Conservation (phyloP, 2,113 vertebrate genomes). For the Motacilla alba region DNA sequence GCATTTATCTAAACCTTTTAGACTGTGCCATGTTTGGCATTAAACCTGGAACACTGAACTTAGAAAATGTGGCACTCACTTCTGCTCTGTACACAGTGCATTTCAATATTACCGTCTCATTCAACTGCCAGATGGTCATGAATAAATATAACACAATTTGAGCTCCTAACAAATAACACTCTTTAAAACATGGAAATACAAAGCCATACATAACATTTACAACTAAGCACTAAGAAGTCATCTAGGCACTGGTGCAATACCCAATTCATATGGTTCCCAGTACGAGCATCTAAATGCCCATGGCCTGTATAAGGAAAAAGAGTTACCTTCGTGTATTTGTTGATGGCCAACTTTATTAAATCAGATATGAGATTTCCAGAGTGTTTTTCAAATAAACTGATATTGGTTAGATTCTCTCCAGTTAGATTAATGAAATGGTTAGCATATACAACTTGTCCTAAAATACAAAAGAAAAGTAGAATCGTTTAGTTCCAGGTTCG, state of each 20-base stretch:
- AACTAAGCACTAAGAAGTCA: slow-evolving; percentile 3
- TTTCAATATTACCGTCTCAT: slow-evolving; percentile 56
- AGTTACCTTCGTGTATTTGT: slow-evolving; percentile 89
- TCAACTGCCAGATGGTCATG: slow-evolving; percentile 48
- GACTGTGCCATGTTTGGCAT: slow-evolving; percentile 30
- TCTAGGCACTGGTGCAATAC: neutral
- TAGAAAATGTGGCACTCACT: slow-evolving; percentile 44
- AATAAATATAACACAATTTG: slow-evolving; percentile 62
- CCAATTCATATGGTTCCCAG: neutral
- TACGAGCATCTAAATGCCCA: neutral
- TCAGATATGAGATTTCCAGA: slow-evolving; percentile 86
- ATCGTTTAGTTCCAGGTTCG: neutral
- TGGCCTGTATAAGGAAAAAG: neutral
- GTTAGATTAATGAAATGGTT: slow-evolving; percentile 88
- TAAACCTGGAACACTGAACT: slow-evolving; percentile 40
- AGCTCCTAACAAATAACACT: slow-evolving; percentile 52
- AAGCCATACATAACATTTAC: slow-evolving; percentile 32
- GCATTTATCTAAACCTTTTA: slow-evolving; percentile 26
- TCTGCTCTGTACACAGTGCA: slow-evolving; percentile 50
- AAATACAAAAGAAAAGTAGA: slow-evolving; percentile 24
- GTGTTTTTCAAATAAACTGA: slow-evolving; percentile 90
- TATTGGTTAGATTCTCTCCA: slow-evolving; percentile 88
- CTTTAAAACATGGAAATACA: slow-evolving; percentile 46
- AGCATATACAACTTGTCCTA: slow-evolving; percentile 91
- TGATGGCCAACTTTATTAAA: slow-evolving; percentile 85